Percentiles rank a stretch among this genome's conserved stretches.
Evolutionary conservation across 2,113 vertebrate species (phyloP).

Genomic region (Elephantulus edwardii): DNA sequence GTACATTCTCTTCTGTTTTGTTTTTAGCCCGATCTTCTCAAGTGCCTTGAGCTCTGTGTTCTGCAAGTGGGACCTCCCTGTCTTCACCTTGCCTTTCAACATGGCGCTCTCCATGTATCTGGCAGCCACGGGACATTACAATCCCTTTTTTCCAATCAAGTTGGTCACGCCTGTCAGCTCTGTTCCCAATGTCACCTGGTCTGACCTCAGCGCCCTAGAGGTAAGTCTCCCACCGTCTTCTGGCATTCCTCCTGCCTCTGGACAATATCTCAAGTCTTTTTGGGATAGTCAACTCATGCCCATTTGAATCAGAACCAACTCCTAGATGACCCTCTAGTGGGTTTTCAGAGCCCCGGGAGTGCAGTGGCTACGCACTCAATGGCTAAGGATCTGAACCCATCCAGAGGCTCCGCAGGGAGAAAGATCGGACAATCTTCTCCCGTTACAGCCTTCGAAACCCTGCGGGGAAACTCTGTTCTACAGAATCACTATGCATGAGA

Average conservation of each 20-base stretch:
- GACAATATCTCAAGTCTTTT: neutral
- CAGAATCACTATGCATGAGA: too few relatives aligned
- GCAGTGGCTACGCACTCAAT: too few relatives aligned
- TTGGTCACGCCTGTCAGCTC: slow-evolving; percentile 83
- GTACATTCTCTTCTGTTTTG: slow-evolving; percentile 26
- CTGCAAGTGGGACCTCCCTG: slow-evolving; percentile 94
- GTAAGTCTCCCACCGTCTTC: slow-evolving; percentile 78
- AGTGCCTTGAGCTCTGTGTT: slow-evolving; percentile 90
- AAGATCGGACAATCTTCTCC: too few relatives aligned
- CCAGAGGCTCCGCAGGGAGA: too few relatives aligned
- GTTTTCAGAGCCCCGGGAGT: too few relatives aligned
- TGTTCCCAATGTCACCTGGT: slow-evolving; percentile 90
- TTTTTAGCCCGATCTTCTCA: slow-evolving; percentile 91
- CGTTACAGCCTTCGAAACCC: too few relatives aligned
- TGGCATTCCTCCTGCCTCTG: neutral
- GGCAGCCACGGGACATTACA: slow-evolving; percentile 92
- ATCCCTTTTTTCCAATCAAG: slow-evolving; percentile 88
- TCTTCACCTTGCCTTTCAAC: slow-evolving; percentile 97
- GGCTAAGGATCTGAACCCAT: too few relatives aligned
- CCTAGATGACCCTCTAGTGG: too few relatives aligned
- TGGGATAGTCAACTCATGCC: too few relatives aligned
- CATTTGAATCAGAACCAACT: too few relatives aligned
- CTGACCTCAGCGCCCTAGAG: slow-evolving; percentile 85
- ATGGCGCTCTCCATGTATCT: slow-evolving; percentile 92
- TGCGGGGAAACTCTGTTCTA: too few relatives aligned